Percentiles rank a stretch among this genome's conserved stretches.
Evolutionary conservation across 2,888 invertebrate genomes (phyloP).

Genomic region (Meteorus colon): DNA sequence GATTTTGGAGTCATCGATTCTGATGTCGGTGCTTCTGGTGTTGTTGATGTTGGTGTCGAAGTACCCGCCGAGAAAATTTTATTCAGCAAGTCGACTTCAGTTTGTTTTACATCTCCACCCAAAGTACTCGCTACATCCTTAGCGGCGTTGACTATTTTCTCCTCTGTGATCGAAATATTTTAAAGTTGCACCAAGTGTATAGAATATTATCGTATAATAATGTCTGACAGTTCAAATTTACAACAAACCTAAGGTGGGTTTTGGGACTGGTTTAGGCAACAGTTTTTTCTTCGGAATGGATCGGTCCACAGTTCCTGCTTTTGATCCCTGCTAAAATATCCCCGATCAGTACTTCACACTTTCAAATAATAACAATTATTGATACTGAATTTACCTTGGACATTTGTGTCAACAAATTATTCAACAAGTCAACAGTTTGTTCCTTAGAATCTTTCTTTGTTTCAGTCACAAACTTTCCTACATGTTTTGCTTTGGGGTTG

Average conservation of each 20-base stretch:
- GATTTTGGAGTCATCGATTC: too few relatives aligned
- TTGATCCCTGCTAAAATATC: conserved; percentile 13
- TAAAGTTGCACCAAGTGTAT: conserved; percentile 13
- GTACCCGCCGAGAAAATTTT: conserved; percentile 77
- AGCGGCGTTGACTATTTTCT: conserved; percentile 78
- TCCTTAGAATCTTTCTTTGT: conserved; percentile 42
- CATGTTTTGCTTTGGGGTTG: neutral
- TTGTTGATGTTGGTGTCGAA: neutral
- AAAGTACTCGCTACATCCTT: conserved; percentile 82
- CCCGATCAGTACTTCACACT: neutral
- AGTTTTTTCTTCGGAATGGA: conserved; percentile 37
- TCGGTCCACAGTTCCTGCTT: conserved; percentile 20
- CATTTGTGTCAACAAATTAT: conserved; percentile 47
- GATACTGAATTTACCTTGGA: conserved; percentile 35
- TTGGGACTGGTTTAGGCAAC: conserved; percentile 44
- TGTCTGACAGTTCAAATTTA: neutral
- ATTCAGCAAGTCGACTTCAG: conserved; percentile 83
- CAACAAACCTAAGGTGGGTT: conserved; percentile 28
- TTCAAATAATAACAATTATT: neutral
- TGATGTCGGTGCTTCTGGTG: neutral
- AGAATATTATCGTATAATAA: neutral
- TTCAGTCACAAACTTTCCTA: neutral
- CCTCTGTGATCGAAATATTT: conserved; percentile 56
- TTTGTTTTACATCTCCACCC: conserved; percentile 81
- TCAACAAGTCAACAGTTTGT: conserved; percentile 52